These are phyloP conservation scores for Nephrocerus scutellatus DNA, from an alignment of 2,888 invertebrate species.

Conservation along the genomic window DNA sequence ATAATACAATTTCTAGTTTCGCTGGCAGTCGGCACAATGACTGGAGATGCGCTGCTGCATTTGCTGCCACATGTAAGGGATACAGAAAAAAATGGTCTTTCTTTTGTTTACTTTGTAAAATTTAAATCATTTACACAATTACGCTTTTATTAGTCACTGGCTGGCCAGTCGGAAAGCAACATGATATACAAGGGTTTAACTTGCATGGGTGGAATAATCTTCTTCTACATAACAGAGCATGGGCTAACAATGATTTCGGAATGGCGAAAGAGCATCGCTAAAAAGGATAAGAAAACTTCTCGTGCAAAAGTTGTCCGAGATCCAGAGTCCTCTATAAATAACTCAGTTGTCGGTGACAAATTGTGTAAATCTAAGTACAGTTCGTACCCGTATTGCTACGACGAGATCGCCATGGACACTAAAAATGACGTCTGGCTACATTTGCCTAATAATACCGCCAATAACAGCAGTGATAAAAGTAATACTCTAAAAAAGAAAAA, in stretches of 20 bases:
- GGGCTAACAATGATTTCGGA: conserved; percentile 71
- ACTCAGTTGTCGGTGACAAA: conserved; percentile 49
- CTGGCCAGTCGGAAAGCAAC: conserved; percentile 51
- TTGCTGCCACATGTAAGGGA: conserved; percentile 80
- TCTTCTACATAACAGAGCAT: conserved; percentile 86
- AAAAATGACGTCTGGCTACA: conserved; percentile 54
- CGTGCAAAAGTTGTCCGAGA: conserved; percentile 63
- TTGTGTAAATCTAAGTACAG: conserved; percentile 83
- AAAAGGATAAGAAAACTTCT: conserved; percentile 60
- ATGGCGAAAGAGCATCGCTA: conserved; percentile 69
- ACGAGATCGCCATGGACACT: conserved; percentile 71
- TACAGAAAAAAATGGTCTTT: conserved; percentile 3
- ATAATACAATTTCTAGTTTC: conserved; percentile 87
- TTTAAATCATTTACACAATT: conserved; percentile 3
- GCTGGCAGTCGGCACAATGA: conserved; percentile 82
- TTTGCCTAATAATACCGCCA: conserved; percentile 32
- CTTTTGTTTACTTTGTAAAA: no score
- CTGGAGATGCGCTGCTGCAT: conserved; percentile 88
- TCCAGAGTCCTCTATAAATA: conserved; percentile 47
- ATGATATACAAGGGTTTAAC: conserved; percentile 83
- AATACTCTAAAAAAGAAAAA: no score
- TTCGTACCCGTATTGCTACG: conserved; percentile 82
- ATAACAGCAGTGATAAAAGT: conserved; percentile 16
- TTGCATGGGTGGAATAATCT: conserved; percentile 63
- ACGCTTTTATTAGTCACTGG: conserved; percentile 33